Evolutionary conservation across 2,113 vertebrate species (phyloP).

Genomic region (Microtus richardsoni): DNA sequence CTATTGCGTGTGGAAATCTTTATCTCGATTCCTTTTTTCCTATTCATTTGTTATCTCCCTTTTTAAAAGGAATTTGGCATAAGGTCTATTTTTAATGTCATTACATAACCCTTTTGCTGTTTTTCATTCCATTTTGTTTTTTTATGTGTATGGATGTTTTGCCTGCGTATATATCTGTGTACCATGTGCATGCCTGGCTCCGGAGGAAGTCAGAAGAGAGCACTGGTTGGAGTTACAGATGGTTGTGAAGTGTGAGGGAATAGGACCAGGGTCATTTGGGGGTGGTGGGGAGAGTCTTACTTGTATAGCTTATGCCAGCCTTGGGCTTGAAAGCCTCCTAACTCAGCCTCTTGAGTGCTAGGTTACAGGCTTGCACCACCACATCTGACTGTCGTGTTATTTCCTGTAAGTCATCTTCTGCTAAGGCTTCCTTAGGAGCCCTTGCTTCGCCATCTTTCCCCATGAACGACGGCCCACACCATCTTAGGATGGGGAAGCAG

Average conservation of each 20-base stretch:
- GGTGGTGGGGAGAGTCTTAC: background rate
- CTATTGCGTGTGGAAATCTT: background rate
- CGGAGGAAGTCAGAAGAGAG: background rate
- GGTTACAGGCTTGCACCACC: background rate
- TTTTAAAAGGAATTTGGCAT: background rate
- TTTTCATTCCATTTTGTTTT: background rate
- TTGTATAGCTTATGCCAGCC: background rate
- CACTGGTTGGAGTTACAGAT: background rate
- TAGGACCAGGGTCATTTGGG: background rate
- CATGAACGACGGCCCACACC: background rate
- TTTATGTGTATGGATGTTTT: background rate
- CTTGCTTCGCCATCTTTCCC: background rate
- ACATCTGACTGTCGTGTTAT: background rate
- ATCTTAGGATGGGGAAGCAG: background rate
- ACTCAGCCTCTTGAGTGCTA: background rate
- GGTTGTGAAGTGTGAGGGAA: background rate
- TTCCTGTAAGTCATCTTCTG: background rate
- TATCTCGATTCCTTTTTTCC: background rate
- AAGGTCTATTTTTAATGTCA: background rate
- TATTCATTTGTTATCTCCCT: background rate
- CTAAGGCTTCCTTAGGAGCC: background rate
- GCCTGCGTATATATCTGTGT: background rate
- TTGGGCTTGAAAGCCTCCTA: background rate
- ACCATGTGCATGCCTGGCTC: background rate
- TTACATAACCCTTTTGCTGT: background rate